Conservation (phyloP, 1,140 invertebrate genomes). For the Diachasmimorpha longicaudata region DNA sequence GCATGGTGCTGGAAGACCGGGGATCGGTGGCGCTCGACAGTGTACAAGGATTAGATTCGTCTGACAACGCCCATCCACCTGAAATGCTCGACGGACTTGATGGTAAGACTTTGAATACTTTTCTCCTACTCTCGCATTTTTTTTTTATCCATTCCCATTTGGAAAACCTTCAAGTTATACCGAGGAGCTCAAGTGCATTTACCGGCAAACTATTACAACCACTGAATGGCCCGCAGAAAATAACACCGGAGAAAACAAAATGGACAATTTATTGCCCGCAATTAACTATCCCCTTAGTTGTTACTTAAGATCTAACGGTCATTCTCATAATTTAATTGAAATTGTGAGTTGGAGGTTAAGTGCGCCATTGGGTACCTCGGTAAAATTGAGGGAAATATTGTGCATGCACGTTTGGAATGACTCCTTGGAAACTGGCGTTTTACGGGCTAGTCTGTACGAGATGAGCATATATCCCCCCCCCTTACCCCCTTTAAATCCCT, state of each 20-base stretch:
- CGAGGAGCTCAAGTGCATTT: conserved; percentile 30
- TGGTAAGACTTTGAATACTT: conserved; percentile 54
- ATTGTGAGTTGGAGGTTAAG: neutral
- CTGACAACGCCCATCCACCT: conserved; percentile 59
- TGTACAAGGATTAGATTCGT: conserved; percentile 54
- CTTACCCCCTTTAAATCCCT: neutral
- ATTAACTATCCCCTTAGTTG: conserved; percentile 1
- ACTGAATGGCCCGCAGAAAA: neutral
- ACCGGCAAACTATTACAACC: neutral
- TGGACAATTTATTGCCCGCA: neutral
- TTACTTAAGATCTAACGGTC: neutral
- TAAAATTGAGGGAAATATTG: conserved; percentile 59
- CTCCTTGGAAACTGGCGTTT: conserved; percentile 40
- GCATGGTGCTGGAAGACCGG: conserved; percentile 55
- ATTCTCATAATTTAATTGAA: neutral
- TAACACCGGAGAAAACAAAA: neutral
- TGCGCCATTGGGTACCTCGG: conserved; percentile 29
- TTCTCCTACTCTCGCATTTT: conserved; percentile 29
- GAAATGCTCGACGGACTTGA: conserved; percentile 62
- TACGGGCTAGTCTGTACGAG: conserved; percentile 52
- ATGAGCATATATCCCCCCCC: conserved; percentile 54
- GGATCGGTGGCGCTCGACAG: conserved; percentile 53
- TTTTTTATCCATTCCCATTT: conserved; percentile 26
- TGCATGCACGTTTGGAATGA: conserved; percentile 62
- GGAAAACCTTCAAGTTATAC: neutral